Base-by-base conservation (phyloP, 2,888 invertebrate species). In the Neria commutata region DNA sequence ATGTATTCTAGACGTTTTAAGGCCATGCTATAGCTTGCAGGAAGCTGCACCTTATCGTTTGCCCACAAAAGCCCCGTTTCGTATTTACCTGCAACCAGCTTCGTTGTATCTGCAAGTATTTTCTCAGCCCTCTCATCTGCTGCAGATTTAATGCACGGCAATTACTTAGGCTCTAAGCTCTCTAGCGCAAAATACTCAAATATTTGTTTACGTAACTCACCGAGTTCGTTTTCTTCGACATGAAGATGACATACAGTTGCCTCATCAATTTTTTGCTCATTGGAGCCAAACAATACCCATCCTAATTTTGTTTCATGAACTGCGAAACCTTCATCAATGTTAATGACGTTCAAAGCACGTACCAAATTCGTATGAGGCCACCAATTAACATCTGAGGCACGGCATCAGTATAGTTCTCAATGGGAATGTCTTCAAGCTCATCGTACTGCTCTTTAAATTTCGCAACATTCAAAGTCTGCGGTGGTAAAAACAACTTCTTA, bases 21-120 rank as follows among this genome's bases (percentile, higher is more conserved):
- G 0, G 60, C 60, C 51, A 55, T 11, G 8, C 24, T 23, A 8
- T 54, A 62, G 49, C 56, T 61, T 19, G 58, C 34, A n/a, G 37
- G 37, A 37, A 37, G n/a, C 8, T 37, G 4, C n/a, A 37, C n/a
- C 14, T 54, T 33, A 23, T 25, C 48, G 25, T 54, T 46, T 54
- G 21, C 29, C 45, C 54, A 54, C 29, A 54, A 19, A 24, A 54
- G 19, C 16, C 54, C 47, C 17, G 47, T 54, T 46, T 54, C 47
- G 21, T 47, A 47, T 14, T 21, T 45, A 33, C 33, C 29, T 8
- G 8, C 46, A 29, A 29, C 11, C 29, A 8, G 5, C 11, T 5
- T 29, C 11, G 29, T 29, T 8, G 48, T 55, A 24, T 11, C 48
- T 17, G 34, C 23, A 24, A 48, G 24, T 10, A 55, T 49, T 11